Percentiles rank a stretch among this genome's conserved stretches.
phyloP scores from a whole-genome alignment of 2,113 vertebrate species.

The Misgurnus anguillicaudatus region DNA sequence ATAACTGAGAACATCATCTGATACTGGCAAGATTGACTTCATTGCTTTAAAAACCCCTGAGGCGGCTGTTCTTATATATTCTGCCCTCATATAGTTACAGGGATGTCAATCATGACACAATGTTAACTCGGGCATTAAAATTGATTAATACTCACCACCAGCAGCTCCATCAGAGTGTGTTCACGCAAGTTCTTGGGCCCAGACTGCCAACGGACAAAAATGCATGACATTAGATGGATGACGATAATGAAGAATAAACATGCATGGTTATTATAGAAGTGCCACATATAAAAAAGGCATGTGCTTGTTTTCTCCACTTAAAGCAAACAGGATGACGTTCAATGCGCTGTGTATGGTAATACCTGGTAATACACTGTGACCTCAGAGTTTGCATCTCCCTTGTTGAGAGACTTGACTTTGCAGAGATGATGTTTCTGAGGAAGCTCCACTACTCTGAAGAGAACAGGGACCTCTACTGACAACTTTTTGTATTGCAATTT shows the following conservation, averaged over 20 bases:
- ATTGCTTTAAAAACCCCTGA: conserved; percentile 4
- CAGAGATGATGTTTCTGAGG: conserved; percentile 83
- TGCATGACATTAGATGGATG: not conserved
- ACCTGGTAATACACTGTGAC: conserved; percentile 98
- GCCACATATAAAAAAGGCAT: not conserved
- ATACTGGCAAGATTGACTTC: conserved; percentile 10
- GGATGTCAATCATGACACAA: not conserved
- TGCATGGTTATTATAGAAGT: not conserved
- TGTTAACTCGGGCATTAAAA: not conserved
- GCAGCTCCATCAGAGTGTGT: conserved; percentile 93
- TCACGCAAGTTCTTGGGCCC: conserved; percentile 88
- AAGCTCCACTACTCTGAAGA: conserved; percentile 90
- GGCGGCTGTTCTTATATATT: not conserved
- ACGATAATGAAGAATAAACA: conserved; percentile 3
- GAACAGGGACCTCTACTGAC: conserved; percentile 82
- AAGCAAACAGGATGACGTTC: not conserved
- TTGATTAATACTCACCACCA: conserved; percentile 75
- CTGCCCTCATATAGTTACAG: not conserved
- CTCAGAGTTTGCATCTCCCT: conserved; percentile 91
- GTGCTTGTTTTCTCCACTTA: not conserved
- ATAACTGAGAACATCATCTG: conserved; percentile 10
- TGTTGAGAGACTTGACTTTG: conserved; percentile 93
- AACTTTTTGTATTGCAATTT: conserved; percentile 84
- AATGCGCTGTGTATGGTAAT: not conserved
- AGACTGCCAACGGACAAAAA: conserved; percentile 77